Base-by-base conservation (phyloP, 1,140 invertebrate species). In the Pseudomyrmex flavicornis region DNA sequence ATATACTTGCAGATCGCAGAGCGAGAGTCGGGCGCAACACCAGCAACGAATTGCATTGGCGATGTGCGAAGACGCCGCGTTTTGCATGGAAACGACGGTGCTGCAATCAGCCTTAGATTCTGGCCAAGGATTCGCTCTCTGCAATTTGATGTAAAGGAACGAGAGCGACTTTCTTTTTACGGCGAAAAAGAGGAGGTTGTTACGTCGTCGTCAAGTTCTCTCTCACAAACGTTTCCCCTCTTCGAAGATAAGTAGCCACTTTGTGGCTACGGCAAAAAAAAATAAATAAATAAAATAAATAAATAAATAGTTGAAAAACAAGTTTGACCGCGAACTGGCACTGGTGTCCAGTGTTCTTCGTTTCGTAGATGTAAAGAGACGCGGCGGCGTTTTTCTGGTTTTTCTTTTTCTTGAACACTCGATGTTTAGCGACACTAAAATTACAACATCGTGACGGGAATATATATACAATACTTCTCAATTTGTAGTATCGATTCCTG, bases 41-140 rank as follows among this genome's bases (percentile, higher is more conserved):
- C 35, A 93, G 72, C 92, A 93, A 52, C 89, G 93, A 80, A 90
- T 93, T 35, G 83, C 91, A 35, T 35, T 35, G 12, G 93, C 91
- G 13, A 93, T 92, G 92, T 94, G 92, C 87, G 92, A 93, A 56
- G 93, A 94, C 61, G 93, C 88, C 2, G 93, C 92, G 12, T 94
- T 94, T 75, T 94, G 93, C 83, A 94, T 94, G 93, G 93, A 94
- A 83, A 93, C 93, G 44, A 94, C 93, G 48, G 93, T 91, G 15
- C 88, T 94, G n/a, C 91, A 92, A 54, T 92, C 93, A 7, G 93
- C 93, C n/a, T 92, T 94, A 69, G 93, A 94, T 59, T 68, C 74
- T 26, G 62, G 26, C 7, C 90, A 93, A 66, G 93, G 93, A 1
- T 91, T 93, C 13, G 90, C 91, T 10, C 90, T 93, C 70, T 94